Evolutionary conservation across 2,888 invertebrate genomes (phyloP), one percentile per base, ranked within the genome.

Genomic region (Chrysopilus asiliformis): DNA sequence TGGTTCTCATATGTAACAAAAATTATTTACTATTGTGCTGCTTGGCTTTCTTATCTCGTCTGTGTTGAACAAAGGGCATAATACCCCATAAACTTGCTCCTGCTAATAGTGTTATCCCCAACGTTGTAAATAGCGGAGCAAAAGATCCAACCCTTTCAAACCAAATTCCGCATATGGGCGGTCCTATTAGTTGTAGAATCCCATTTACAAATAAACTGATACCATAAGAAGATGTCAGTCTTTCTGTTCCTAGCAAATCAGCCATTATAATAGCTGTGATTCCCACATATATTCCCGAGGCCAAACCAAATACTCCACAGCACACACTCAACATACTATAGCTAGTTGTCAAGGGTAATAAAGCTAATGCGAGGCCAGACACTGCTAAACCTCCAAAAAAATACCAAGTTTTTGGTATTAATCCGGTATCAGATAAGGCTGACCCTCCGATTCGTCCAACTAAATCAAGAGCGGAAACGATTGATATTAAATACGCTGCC

Each of bases 181-280:
- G 87, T 0, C 87, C 86, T 2, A 83, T 62, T 28, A 87, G 56
- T 56, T 87, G 87, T 15, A 86, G 57, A 32, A 87, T 70, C 2
- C 87, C 87, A 49, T 86, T 87, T 9, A 86, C 74, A 49, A 87
- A 86, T 19, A 87, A 63, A 45, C 85, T 84, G 19, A 87, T 84
- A 2, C 87, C 87, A 49, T 86, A 87, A 0, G 85, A 83, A 0
- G 85, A 83, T 52, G 85, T 83, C 1, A 87, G 58, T n/a, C 82
- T 68, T 46, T 87, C 85, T 0, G 80, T 78, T 0, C 87, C 87
- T 5, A 87, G 55, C 76, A 86, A 77, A 53, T 87, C 86, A 0
- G 85, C 83, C 82, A 87, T 84, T 4, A 86, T 83, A 25, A 87
- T 76, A 1, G 87, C 85, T 1, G 85, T 85, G 10, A 87, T 78